These are phyloP conservation scores for Solea senegalensis DNA, from an alignment of 2,113 vertebrate species.

Conservation along the genomic window DNA sequence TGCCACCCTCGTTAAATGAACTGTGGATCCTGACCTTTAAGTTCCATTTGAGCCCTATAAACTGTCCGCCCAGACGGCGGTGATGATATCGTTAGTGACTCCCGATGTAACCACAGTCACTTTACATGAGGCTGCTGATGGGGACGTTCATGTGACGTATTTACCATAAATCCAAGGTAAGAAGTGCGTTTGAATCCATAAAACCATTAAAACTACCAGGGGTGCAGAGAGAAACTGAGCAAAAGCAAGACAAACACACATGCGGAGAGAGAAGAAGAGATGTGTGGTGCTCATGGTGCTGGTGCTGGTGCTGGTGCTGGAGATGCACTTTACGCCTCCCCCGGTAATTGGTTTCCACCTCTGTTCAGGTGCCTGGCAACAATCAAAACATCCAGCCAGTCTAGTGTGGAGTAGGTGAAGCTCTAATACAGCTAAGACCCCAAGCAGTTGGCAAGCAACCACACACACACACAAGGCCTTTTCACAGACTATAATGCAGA, in stretches of 20 bases:
- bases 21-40: not conserved
- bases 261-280: not conserved
- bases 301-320: not conserved
- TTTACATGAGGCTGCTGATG: not conserved
- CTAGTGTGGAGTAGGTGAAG: conserved; percentile 61
- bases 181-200: not conserved
- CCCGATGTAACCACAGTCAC: not conserved
- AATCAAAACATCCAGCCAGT: conserved; percentile 28
- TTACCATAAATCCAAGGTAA: not conserved
- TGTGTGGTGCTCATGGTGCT: too few species aligned
- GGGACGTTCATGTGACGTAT: not conserved
- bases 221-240: not conserved
- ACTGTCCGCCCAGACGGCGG: conserved; percentile 18
- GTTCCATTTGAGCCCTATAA: conserved; percentile 31
- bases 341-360: conserved; percentile 73
- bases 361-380: conserved; percentile 77
- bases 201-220: conserved; percentile 8
- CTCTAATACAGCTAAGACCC: conserved; percentile 66
- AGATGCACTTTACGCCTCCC: conserved; percentile 38
- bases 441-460: conserved; percentile 18
- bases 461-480: not conserved
- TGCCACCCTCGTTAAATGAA: too few species aligned
- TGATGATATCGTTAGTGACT: conserved; percentile 32
- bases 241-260: conserved; percentile 12
- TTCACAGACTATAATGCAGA: conserved; percentile 18